phyloP scores from a whole-genome alignment of 2,888 invertebrate genomes.

The Nymphalis c-album region DNA sequence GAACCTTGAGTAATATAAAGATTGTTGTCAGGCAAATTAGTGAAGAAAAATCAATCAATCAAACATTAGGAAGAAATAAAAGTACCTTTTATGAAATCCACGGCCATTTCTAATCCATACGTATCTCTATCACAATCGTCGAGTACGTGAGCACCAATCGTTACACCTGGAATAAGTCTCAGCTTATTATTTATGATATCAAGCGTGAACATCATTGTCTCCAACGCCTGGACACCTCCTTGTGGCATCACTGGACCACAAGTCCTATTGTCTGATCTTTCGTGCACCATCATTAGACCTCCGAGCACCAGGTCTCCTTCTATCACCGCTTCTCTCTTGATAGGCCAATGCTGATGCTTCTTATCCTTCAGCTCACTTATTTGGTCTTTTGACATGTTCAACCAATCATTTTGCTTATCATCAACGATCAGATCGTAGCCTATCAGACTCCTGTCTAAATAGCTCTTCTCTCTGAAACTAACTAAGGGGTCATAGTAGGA shows the following conservation, averaged over 20 bases:
- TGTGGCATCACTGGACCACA: conserved; percentile 98
- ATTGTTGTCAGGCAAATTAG: too few species aligned
- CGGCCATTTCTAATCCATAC: conserved; percentile 96
- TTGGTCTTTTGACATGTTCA: conserved; percentile 67
- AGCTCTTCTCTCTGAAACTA: conserved; percentile 48
- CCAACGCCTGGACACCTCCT: conserved; percentile 93
- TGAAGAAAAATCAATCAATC: too few species aligned
- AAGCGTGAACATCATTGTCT: conserved; percentile 95
- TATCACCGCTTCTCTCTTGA: conserved; percentile 91
- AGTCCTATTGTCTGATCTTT: conserved; percentile 91
- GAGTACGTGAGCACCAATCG: conserved; percentile 92
- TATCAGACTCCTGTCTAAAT: conserved; percentile 53
- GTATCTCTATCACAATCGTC: conserved; percentile 98
- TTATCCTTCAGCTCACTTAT: conserved; percentile 63
- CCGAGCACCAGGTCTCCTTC: conserved; percentile 94
- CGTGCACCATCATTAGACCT: conserved; percentile 96
- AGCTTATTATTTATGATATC: conserved; percentile 87
- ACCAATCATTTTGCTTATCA: conserved; percentile 59
- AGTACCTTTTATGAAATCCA: conserved; percentile 96
- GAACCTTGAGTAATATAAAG: conserved; percentile 84
- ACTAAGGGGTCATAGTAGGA: conserved; percentile 46
- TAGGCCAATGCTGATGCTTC: conserved; percentile 85
- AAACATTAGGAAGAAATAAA: background rate
- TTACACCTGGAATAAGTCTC: conserved; percentile 87
- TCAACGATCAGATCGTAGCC: conserved; percentile 46